A percentile compares a stretch with the other conserved stretches of the same genome.
phyloP scores from a whole-genome alignment of 2,113 vertebrate species.

The Paradisaea rubra region DNA sequence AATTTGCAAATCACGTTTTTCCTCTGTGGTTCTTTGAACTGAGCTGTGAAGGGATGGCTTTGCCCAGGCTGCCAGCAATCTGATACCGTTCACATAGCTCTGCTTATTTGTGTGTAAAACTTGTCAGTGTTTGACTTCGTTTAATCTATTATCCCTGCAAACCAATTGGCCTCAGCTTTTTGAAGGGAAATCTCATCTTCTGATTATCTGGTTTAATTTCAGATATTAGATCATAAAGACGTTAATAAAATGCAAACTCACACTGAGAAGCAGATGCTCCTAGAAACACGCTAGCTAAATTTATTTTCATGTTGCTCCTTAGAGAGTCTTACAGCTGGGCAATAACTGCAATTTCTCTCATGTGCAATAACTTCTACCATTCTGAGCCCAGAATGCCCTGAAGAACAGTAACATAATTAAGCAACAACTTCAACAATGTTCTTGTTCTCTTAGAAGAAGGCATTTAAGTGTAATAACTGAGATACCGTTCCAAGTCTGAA shows the following conservation, averaged over 20 bases:
- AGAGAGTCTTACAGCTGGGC: neutral
- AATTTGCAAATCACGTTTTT: neutral
- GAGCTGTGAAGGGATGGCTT: neutral
- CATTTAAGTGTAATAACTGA: neutral
- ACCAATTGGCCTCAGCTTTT: neutral
- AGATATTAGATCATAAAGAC: neutral
- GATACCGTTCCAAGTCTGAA: neutral
- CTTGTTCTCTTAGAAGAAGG: neutral
- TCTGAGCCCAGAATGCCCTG: neutral
- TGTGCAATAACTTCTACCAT: neutral
- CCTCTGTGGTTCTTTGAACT: neutral
- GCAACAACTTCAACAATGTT: neutral
- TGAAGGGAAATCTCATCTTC: neutral
- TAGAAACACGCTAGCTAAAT: neutral
- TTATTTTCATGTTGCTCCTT: neutral
- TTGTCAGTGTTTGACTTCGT: neutral
- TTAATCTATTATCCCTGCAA: neutral
- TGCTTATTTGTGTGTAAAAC: neutral
- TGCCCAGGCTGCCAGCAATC: neutral
- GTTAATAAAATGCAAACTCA: neutral
- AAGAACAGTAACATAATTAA: neutral
- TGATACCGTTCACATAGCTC: neutral
- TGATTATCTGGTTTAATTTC: neutral
- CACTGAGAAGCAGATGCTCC: neutral
- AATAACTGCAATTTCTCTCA: neutral